These are phyloP conservation scores for Sparus aurata DNA, from an alignment of 2,797 vertebrate species.

Conservation along the genomic window DNA sequence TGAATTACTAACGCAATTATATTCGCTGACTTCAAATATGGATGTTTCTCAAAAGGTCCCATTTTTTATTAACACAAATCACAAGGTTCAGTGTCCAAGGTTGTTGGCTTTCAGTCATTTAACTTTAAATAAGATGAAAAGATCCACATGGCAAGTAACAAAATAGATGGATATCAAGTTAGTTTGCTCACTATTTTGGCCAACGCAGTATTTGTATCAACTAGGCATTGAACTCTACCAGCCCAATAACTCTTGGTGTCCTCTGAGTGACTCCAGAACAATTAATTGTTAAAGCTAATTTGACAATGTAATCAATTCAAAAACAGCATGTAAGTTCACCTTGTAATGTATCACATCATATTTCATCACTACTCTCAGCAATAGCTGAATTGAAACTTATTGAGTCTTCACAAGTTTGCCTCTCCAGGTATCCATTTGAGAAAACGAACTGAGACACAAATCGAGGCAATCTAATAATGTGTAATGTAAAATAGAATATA, in stretches of 20 bases:
- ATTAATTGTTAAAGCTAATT: too few species aligned
- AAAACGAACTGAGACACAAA: constrained; percentile 39
- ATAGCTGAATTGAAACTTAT: constrained; percentile 45
- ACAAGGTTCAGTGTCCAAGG: not conserved
- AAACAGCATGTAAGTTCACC: constrained; percentile 30
- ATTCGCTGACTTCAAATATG: not conserved
- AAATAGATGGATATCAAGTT: not conserved
- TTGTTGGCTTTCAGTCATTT: not conserved
- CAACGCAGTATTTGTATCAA: not conserved
- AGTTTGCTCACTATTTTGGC: constrained; percentile 7
- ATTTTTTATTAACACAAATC: not conserved
- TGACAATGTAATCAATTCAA: constrained; percentile 32
- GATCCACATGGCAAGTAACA: constrained; percentile 3
- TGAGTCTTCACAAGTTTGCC: constrained; percentile 46
- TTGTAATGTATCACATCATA: constrained; percentile 52
- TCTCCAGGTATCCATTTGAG: constrained; percentile 42
- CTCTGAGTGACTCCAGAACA: not conserved
- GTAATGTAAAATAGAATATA: constrained; percentile 9
- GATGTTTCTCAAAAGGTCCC: not conserved
- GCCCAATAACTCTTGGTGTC: not conserved
- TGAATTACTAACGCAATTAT: not conserved
- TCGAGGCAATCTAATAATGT: constrained; percentile 37
- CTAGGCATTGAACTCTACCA: not conserved
- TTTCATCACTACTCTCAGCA: constrained; percentile 53
- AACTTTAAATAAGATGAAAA: constrained; percentile 12